Conservation (phyloP, 2,113 vertebrate species). For the Acrocephalus kingi region DNA sequence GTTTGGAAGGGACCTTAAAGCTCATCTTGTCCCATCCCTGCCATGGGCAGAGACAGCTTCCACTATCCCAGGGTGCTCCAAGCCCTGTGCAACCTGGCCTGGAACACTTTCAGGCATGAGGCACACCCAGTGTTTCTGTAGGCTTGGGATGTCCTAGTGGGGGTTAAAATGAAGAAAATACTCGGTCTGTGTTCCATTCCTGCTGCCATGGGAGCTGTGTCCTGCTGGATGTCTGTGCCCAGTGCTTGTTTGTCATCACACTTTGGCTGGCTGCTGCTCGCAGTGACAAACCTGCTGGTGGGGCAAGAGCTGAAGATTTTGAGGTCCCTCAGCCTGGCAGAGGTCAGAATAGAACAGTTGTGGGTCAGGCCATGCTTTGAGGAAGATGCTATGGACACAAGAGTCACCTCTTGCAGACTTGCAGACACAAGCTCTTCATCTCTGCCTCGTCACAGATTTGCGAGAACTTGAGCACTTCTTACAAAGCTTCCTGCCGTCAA, state of each 20-base stretch:
- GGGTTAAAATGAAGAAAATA: not conserved
- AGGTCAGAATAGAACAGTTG: not conserved
- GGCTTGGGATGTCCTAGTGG: not conserved
- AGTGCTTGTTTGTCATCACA: not conserved
- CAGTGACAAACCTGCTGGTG: not conserved
- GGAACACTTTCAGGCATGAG: not conserved
- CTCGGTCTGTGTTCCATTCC: not conserved
- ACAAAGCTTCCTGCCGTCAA: not conserved
- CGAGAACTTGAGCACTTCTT: accelerated
- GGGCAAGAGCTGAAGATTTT: not conserved
- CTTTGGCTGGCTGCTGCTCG: not conserved
- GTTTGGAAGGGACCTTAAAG: not conserved
- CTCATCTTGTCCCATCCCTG: not conserved
- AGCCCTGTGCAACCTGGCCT: not conserved
- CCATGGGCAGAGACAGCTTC: not conserved
- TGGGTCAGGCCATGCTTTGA: not conserved
- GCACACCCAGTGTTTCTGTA: not conserved
- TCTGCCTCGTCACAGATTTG: not conserved
- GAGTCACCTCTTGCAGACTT: not conserved
- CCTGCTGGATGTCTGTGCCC: not conserved
- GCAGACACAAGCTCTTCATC: not conserved
- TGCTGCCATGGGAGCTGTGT: not conserved
- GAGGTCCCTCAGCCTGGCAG: not conserved
- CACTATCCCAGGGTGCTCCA: not conserved
- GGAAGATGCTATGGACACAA: accelerated